A percentile compares a stretch with the other conserved stretches of the same genome.
These are phyloP conservation scores for Hydrocynus forskahlii DNA, from an alignment of 2,797 vertebrate genomes.

Conservation along the genomic window DNA sequence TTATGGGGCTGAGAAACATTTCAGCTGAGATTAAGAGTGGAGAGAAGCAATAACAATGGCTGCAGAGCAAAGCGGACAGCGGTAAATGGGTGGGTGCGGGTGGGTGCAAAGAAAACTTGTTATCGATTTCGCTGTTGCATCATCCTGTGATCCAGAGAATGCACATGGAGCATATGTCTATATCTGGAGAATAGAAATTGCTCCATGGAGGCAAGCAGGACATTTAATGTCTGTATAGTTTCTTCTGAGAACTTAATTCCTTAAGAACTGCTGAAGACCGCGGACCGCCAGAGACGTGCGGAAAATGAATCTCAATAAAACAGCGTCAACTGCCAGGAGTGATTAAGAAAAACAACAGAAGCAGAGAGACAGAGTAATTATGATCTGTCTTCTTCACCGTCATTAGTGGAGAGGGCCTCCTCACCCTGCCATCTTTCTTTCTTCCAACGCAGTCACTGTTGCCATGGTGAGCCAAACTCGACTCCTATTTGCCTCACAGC, in stretches of 20 bases:
- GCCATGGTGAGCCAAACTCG: constrained; percentile 51
- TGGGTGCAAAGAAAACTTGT: constrained; percentile 10
- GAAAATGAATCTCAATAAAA: constrained; percentile 50
- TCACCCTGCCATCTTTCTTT: constrained; percentile 54
- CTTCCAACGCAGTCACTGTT: constrained; percentile 44
- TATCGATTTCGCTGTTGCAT: constrained; percentile 9
- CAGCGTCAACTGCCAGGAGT: constrained; percentile 49
- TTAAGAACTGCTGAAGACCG: constrained; percentile 18
- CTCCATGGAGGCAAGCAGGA: neutral
- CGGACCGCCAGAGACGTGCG: constrained; percentile 3
- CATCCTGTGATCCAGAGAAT: neutral
- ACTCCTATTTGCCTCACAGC: constrained; percentile 42
- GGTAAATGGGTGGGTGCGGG: constrained; percentile 3
- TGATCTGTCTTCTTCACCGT: constrained; percentile 52
- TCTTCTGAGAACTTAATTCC: constrained; percentile 30
- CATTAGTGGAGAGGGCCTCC: constrained; percentile 47
- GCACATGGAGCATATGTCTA: neutral
- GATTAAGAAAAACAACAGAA: constrained; percentile 57
- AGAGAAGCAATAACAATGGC: constrained; percentile 36
- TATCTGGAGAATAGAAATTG: constrained; percentile 5
- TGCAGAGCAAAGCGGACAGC: neutral
- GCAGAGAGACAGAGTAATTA: constrained; percentile 58
- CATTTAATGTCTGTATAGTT: neutral
- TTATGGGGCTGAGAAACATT: constrained; percentile 20
- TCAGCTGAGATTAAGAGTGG: constrained; percentile 39